Base-by-base conservation (phyloP, 2,113 vertebrate genomes). In the Paraplagusia blochii region DNA sequence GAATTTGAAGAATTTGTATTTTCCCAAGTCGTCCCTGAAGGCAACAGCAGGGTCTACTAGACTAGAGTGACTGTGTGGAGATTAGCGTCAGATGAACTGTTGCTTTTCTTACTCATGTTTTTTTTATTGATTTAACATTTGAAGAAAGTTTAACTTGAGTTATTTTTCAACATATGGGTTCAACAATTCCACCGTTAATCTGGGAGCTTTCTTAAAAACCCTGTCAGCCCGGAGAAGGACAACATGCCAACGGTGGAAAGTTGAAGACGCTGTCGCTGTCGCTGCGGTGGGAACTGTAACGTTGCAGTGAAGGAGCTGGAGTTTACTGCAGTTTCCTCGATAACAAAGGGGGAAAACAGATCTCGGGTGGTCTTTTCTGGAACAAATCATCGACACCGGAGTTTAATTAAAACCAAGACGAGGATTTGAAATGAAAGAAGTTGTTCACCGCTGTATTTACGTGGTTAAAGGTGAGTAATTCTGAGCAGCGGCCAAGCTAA, bases 371-470 rank as follows among this genome's bases (percentile, higher is more conserved):
- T 4, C 9, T 29, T n/a, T 47, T 9, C 17, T 5, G 2, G 4
- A 13, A 54, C 14, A 8, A 1, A 44, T 53, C 66, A 64, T 88
- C 77, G 80, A 88, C 84, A 76, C 53, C 59, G 13, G 19, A 16
- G 13, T 13, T 5, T 18, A 1, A 17, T 29, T 5, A 33, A 36
- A 14, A 19, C 14, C 29, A 0, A 0, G 13, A 7, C 7, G 12
- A 18, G 10, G 2, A 11, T 57, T 53, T 7, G 16, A 39, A 19
- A 81, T 81, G 78, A 61, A 22, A 35, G 29, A n/a, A 44, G 6
- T 13, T 1, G 12, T 40, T 29, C 0, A 29, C 40, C 22, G 9
- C 16, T 17, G 47, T 36, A 46, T 58, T 62, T 56, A 38, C 72
- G n/a, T 39, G 13, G 58, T 58, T 0, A 77, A 74, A 68, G 87